Base-by-base conservation (phyloP, 2,888 invertebrate species). In the Pachliopta kotzebuea region DNA sequence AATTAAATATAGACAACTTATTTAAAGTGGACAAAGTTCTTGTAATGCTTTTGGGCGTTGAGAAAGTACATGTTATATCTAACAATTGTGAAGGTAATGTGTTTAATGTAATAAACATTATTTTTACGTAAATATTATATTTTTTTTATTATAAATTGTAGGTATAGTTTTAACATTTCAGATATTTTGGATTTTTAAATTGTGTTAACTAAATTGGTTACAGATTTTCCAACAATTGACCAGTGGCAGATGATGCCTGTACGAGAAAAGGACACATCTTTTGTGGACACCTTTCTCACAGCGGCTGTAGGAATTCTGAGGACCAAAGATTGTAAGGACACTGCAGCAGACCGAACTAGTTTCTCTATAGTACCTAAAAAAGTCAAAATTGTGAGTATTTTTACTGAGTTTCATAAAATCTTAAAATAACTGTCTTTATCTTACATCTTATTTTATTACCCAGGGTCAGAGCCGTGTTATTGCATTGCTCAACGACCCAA, bases 381-480 rank as follows among this genome's bases (percentile, higher is more conserved):
- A 90, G 94, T 96, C 26, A 94, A 95, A 90, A 93, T 95, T 79
- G 95, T 95, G 85, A 88, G 93, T 85, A 31, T 21, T 50, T 23
- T 24, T 23, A n/a, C n/a, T n/a, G n/a, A n/a, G n/a, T n/a, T 45
- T n/a, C 11, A 17, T 45, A 57, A 18, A 21, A 52, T 56, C 60
- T 65, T 20, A 11, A 65, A 37, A 37, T 37, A 2, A 37, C 0
- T 1, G 1, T 37, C 3, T 37, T 37, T 11, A 1, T 14, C 14
- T 2, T 21, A 21, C 14, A 52, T 52, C 21, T 52, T 4, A 45
- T n/a, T 67, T 69, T 74, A 68, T 68, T 76, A 78, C 82, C 66
- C 84, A 96, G 95, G 96, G 96, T 23, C 96, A 97, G 81, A 96
- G 95, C 79, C 95, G 96, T 77, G 94, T 97, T 67, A 94, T 97